Evolutionary conservation across 2,113 vertebrate species (phyloP), one percentile per base, ranked within the genome.

Genomic region (Peromyscus leucopus): DNA sequence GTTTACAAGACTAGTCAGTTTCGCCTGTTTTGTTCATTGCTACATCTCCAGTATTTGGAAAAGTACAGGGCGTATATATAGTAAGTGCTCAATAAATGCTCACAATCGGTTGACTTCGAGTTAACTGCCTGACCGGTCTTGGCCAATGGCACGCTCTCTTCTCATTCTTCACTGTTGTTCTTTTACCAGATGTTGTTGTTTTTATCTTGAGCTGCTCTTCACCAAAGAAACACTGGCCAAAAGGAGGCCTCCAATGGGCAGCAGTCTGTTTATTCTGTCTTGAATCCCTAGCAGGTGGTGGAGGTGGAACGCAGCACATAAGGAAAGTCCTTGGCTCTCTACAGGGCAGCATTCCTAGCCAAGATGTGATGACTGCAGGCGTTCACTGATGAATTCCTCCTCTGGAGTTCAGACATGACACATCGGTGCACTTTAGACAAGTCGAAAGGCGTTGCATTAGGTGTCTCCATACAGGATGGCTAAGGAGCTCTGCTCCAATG

Each of bases 361-460:
- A 2, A 5, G 8, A 39, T 36, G 87, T 80, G n/a, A 55, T 95
- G 87, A 26, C 84, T 84, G 90, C 42, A 74, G 55, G 11, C 92
- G 42, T 72, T 69, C 46, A 83, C 71, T 85, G 51, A 82, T 61
- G 42, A 71, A 78, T 88, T 85, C 10, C 28, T 95, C 5, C 48
- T 36, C 31, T 42, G 36, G 85, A 86, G 75, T 85, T 96, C 46
- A 88, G 89, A 92, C 39, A 51, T 6, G 39, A 12, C 51, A 63
- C 16, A 5, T 15, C 26, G 22, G 59, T 59, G 57, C 22, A 36
- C 11, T 82, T 79, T 33, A 91, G 90, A 74, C 59, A 75, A 75
- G 17, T 22, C 36, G 19, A 87, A 46, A 28, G 63, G 8, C 79
- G 19, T 79, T 51, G 87, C 61, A 90, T 80, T 71, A 28, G 16